Percentiles rank a stretch among this genome's conserved stretches.
Evolutionary conservation across 1,140 invertebrate species (phyloP).

Genomic region (Acromyrmex echinatior): DNA sequence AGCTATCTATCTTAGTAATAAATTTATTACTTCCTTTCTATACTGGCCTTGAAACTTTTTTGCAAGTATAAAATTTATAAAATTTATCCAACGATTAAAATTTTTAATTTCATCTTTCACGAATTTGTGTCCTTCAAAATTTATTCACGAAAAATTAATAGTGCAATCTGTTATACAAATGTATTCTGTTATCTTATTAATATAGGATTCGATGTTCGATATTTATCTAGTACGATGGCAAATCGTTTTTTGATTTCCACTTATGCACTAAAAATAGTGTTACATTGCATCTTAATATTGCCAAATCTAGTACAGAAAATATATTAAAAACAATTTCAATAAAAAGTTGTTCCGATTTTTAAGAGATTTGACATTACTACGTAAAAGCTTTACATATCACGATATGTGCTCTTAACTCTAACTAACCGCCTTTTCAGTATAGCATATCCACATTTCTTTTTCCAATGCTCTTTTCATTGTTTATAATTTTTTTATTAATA

Average conservation of each 20-base stretch:
- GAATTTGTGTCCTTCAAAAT: neutral
- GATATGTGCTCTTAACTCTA: neutral
- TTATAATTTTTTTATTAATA: no score
- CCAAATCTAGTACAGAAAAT: neutral
- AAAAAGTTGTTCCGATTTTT: neutral
- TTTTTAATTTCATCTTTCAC: neutral
- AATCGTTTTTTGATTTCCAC: conserved; percentile 47
- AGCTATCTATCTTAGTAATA: conserved; percentile 11
- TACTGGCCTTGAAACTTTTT: conserved; percentile 32
- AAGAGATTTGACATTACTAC: conserved; percentile 3
- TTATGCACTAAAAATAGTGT: conserved; percentile 22
- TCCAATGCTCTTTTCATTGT: no score
- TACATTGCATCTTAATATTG: neutral
- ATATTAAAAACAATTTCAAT: neutral
- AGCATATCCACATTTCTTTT: no score
- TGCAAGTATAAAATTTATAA: neutral
- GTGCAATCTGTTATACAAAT: neutral
- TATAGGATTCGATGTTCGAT: conserved; percentile 9
- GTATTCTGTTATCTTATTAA: neutral
- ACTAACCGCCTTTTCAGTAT: no score
- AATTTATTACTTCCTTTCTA: conserved; percentile 2
- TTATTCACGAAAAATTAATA: neutral
- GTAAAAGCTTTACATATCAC: neutral
- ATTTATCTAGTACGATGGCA: conserved; percentile 54
- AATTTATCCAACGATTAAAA: conserved; percentile 23